Evolutionary conservation across 2,113 vertebrate species (phyloP), one percentile per base, ranked within the genome.

Genomic region (Pelecanoides urinatrix): DNA sequence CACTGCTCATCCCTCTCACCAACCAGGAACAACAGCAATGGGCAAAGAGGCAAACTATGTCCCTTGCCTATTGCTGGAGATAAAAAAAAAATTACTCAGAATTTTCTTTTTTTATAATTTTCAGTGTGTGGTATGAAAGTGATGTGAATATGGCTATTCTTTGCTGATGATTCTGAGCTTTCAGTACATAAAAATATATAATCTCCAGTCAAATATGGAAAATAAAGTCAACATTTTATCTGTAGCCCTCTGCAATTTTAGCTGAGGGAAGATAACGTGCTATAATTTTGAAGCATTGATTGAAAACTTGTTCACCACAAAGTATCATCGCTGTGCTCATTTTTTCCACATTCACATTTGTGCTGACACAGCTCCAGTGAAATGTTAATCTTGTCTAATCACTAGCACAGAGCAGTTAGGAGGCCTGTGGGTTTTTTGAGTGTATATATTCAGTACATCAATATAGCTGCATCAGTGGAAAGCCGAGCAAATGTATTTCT

Each of bases 381-480:
- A 91, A 94, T 76, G 62, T 92, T 96, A 87, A 90, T 96, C 90
- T 93, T 76, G 36, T 26, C 87, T 96, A 96, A 96, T 96, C 84
- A 61, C 91, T 52, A 72, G 15, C 70, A 89, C 61, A 90, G 77
- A 95, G 62, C 52, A 65, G 73, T 76, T 93, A 66, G 81, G 87
- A 93, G 63, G 66, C n/a, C 63, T 87, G 65, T 75, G 58, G 22
- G 4, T 50, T 78, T 89, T 87, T 61, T 81, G 56, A 56, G 45
- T 55, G 36, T 40, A 56, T 87, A 44, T 75, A 68, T 90, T 89
- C 90, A 42, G 58, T 52, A 68, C 30, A 85, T 53, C 62, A 91
- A 79, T 61, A 73, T 85, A 90, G 73, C 70, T 90, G 80, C 74
- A 79, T 47, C 74, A 42, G 1, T 94, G 77, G 74, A 91, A 94